Percentiles rank a stretch among this genome's conserved stretches.
These are phyloP conservation scores for Danio albolineatus DNA, from an alignment of 2,797 vertebrate species.

Conservation along the genomic window DNA sequence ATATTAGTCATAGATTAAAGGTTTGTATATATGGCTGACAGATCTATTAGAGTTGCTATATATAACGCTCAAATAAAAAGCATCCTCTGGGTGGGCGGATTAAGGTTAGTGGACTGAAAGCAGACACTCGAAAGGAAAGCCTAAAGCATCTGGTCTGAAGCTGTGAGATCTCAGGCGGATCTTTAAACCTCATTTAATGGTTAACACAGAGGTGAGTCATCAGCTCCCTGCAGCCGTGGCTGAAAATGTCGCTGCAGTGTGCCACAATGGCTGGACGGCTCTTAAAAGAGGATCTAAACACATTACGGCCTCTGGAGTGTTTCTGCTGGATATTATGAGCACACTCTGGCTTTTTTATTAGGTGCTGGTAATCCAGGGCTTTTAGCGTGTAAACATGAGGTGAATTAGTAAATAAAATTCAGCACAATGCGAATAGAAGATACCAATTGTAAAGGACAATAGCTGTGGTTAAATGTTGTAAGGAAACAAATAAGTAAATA, in stretches of 20 bases:
- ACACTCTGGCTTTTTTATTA: conserved; percentile 22
- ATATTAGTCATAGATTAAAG: conserved; percentile 28
- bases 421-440: not conserved
- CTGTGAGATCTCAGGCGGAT: conserved; percentile 39
- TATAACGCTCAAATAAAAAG: conserved; percentile 39
- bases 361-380: conserved; percentile 26
- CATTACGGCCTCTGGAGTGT: conserved; percentile 38
- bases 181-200: conserved; percentile 57
- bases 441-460: not conserved
- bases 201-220: conserved; percentile 59
- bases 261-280: conserved; percentile 34
- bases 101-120: conserved; percentile 37
- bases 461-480: not conserved
- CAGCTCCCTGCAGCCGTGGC: conserved; percentile 23
- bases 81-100: conserved; percentile 35
- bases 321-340: conserved; percentile 12
- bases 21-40: conserved; percentile 17
- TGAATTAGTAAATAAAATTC: conserved; percentile 13
- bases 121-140: conserved; percentile 28
- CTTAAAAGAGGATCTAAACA: conserved; percentile 34
- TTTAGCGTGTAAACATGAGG: conserved; percentile 39
- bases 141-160: conserved; percentile 30
- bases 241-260: conserved; percentile 12
- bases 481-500: not conserved
- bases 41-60: conserved; percentile 31